phyloP scores from a whole-genome alignment of 2,888 invertebrate species.

The Marronus borbonicus region DNA sequence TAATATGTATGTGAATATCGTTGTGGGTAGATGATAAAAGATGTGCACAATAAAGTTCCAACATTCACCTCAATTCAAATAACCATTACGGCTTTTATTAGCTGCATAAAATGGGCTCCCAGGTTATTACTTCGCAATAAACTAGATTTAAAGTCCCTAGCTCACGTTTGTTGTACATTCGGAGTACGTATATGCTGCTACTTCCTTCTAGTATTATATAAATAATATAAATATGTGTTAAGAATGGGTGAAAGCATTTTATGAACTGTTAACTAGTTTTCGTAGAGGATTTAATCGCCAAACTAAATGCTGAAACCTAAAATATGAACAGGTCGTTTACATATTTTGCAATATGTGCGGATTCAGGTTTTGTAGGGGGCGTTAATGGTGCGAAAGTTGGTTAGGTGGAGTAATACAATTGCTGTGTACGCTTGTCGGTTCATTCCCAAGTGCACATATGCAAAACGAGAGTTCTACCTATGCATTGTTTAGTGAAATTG shows the following conservation, averaged over 20 bases:
- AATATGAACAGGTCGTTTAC: not conserved
- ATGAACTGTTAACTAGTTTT: no score
- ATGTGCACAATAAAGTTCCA: not conserved
- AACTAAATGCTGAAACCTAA: not conserved
- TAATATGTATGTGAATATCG: no score
- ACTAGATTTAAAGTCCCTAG: constrained; percentile 5
- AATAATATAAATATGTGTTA: no score
- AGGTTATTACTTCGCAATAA: not conserved
- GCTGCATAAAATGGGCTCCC: constrained; percentile 7
- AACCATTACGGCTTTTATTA: constrained; percentile 17
- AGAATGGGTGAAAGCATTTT: no score
- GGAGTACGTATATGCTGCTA: no score
- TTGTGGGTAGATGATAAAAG: constrained; percentile 12
- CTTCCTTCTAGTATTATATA: no score
- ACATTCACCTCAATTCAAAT: constrained; percentile 7
- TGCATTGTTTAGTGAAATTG: not conserved
- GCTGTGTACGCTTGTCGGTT: not conserved
- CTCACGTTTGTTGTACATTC: not conserved
- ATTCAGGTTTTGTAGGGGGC: not conserved
- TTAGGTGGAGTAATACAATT: not conserved
- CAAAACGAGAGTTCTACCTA: not conserved
- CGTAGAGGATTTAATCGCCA: not conserved
- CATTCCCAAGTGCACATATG: not conserved
- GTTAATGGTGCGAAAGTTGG: not conserved
- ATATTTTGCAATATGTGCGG: not conserved